Percentiles rank a stretch among this genome's conserved stretches.
These are phyloP conservation scores for Latrodectus hesperus DNA, from an alignment of 2,888 invertebrate genomes.

Conservation along the genomic window DNA sequence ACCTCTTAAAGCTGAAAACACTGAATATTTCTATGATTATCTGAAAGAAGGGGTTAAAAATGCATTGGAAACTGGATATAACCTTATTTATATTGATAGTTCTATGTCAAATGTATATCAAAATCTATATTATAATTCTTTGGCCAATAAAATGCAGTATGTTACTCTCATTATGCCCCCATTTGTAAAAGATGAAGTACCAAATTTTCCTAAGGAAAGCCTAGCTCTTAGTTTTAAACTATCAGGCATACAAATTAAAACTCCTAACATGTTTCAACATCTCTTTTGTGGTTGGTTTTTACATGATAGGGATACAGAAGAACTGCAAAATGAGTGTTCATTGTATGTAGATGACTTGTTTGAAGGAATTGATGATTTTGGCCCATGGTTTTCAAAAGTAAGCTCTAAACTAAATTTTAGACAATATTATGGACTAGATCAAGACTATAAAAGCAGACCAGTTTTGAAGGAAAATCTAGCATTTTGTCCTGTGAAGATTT, in stretches of 20 bases:
- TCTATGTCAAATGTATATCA: constrained; percentile 22
- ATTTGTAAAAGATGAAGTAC: background rate
- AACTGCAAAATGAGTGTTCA: constrained; percentile 9
- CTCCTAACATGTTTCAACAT: constrained; percentile 30
- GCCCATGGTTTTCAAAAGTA: background rate
- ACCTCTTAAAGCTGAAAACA: background rate
- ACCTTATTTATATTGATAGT: constrained; percentile 28
- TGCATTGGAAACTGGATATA: constrained; percentile 29
- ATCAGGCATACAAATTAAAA: background rate
- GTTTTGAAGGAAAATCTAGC: constrained; percentile 30
- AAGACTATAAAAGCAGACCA: no score
- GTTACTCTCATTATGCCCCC: constrained; percentile 40
- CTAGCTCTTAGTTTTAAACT: background rate
- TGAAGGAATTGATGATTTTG: constrained; percentile 13
- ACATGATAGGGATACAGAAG: constrained; percentile 34
- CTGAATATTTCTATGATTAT: constrained; percentile 23
- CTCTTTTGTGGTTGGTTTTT: constrained; percentile 48
- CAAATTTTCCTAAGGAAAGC: constrained; percentile 1
- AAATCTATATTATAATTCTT: constrained; percentile 20
- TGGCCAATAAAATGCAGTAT: constrained; percentile 44
- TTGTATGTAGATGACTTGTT: constrained; percentile 43
- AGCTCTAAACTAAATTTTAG: background rate
- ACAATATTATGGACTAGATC: no score
- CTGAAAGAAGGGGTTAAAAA: background rate
- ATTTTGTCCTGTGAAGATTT: constrained; percentile 7